Conservation (phyloP, 2,888 invertebrate species). For the Drosophila multiciliata region DNA sequence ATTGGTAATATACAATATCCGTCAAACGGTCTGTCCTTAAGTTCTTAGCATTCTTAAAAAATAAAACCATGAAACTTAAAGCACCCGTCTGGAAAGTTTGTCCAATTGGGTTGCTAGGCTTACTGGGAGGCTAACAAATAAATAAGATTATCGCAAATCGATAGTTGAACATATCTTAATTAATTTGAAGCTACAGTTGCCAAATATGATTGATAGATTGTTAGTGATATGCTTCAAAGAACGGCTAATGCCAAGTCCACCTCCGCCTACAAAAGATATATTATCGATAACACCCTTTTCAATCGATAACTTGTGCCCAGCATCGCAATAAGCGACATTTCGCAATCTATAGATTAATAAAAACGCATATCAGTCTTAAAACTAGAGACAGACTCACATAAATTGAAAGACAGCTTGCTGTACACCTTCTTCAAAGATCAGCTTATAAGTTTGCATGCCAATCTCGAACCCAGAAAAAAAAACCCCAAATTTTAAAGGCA, state of each 20-base stretch:
- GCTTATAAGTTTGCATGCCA: not conserved
- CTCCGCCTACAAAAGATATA: no score
- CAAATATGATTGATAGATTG: not conserved
- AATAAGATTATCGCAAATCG: not conserved
- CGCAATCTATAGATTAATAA: not conserved
- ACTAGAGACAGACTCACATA: not conserved
- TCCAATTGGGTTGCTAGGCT: not conserved
- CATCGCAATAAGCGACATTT: not conserved
- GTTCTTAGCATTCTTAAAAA: no score
- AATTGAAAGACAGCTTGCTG: not conserved
- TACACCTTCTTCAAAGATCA: not conserved
- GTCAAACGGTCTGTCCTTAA: not conserved
- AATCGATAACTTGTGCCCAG: no score
- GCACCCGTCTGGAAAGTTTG: not conserved
- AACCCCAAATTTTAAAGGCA: not conserved
- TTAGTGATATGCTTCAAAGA: fast-evolving
- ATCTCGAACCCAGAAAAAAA: fast-evolving
- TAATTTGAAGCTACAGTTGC: not conserved
- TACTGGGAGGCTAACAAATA: not conserved
- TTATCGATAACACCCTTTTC: no score
- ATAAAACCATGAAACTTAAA: not conserved
- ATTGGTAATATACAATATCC: not conserved
- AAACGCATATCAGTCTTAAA: not conserved
- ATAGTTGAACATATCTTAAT: not conserved
- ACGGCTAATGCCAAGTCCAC: fast-evolving